Conservation (phyloP, 2,113 vertebrate species). For the Megaptera novaeangliae region DNA sequence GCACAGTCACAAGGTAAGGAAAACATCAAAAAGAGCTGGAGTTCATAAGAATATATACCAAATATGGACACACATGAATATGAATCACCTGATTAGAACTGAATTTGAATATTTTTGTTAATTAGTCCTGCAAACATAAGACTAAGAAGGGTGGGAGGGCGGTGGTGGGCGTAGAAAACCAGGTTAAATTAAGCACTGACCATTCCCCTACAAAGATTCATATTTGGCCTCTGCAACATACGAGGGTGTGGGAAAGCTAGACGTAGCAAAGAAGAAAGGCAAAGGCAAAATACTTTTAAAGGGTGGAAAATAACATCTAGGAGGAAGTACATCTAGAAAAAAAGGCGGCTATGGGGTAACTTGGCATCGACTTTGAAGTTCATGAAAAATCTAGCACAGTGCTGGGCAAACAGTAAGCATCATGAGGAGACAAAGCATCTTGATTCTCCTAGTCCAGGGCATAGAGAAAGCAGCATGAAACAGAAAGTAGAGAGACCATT, state of each 20-base stretch:
- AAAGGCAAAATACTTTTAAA: neutral
- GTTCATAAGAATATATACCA: neutral
- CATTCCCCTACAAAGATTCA: neutral
- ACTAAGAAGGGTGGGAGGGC: neutral
- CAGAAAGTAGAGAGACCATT: neutral
- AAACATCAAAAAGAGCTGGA: neutral
- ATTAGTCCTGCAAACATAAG: neutral
- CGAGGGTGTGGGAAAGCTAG: neutral
- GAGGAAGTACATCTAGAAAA: neutral
- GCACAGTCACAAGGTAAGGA: neutral
- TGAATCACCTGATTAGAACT: neutral
- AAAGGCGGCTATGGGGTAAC: neutral
- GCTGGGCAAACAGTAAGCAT: neutral
- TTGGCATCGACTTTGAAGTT: neutral
- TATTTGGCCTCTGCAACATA: neutral
- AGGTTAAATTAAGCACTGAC: neutral
- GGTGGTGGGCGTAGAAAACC: neutral
- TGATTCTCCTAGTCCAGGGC: neutral
- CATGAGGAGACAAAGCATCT: neutral
- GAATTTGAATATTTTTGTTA: neutral
- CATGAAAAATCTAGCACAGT: neutral
- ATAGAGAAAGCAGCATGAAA: rapidly evolving
- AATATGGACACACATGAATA: neutral
- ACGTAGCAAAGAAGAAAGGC: neutral
- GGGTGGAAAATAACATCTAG: neutral